Evolutionary conservation across 2,888 invertebrate species (phyloP).

Genomic region (Alcis repandata): DNA sequence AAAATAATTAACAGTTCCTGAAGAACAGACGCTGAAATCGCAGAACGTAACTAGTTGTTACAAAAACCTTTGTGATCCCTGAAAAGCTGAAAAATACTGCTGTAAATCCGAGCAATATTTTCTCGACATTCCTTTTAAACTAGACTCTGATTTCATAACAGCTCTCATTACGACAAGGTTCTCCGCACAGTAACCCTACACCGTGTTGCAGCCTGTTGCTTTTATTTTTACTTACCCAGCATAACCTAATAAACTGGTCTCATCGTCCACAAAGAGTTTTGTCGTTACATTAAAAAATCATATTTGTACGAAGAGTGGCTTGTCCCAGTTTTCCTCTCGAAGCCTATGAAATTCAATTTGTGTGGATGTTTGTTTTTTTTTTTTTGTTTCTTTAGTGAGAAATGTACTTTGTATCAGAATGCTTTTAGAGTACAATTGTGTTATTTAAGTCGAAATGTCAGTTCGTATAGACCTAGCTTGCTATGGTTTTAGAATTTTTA

Average conservation of each 20-base stretch:
- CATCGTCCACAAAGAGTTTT: constrained; percentile 73
- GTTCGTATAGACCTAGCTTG: too few relatives aligned
- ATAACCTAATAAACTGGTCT: constrained; percentile 79
- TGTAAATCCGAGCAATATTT: background rate
- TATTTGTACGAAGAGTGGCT: constrained; percentile 62
- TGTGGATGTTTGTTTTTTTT: constrained; percentile 30
- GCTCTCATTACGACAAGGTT: constrained; percentile 17
- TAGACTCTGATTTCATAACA: constrained; percentile 20
- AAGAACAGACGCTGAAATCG: too few relatives aligned
- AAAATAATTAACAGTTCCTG: too few relatives aligned
- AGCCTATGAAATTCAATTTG: constrained; percentile 40
- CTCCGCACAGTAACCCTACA: constrained; percentile 34
- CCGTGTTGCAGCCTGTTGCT: constrained; percentile 64
- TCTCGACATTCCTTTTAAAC: constrained; percentile 4
- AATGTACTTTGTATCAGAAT: background rate
- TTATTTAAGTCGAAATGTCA: too few relatives aligned
- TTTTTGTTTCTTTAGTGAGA: constrained; percentile 4
- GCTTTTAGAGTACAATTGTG: background rate
- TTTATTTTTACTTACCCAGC: constrained; percentile 75
- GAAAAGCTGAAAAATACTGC: background rate
- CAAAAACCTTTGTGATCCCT: too few relatives aligned
- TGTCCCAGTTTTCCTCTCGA: constrained; percentile 56
- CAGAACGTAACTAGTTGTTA: too few relatives aligned
- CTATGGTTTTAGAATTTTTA: too few relatives aligned
- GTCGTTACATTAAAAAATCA: constrained; percentile 78